Evolutionary conservation across 2,888 invertebrate genomes (phyloP), one percentile per base, ranked within the genome.

Genomic region (Dromius quadrimaculatus): DNA sequence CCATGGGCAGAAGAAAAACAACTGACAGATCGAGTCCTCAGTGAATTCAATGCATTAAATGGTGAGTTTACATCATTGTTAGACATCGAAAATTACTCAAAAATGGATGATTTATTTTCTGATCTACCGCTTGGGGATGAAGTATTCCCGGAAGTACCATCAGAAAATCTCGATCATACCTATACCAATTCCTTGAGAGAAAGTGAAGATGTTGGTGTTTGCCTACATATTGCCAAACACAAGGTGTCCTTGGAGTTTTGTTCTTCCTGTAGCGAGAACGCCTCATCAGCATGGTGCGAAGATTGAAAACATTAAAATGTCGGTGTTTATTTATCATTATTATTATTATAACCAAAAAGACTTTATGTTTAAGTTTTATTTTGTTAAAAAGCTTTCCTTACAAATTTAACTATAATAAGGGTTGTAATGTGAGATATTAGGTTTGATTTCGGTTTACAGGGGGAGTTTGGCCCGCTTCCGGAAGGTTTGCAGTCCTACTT

Each of bases 221-320:
- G 88, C 76, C 79, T 88, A 9, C 87, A 88, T 75, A 83, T 87
- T 11, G 85, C 86, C 71, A 84, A 85, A 38, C 84, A 85, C 50
- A 83, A 82, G 76, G 83, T 88, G 32, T 87, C 88, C 0, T 76
- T 87, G 71, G 87, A 87, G 76, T 87, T 85, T 76, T 89, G 88
- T 77, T 80, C 85, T 1, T 80, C 79, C 23, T 89, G 87, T 74
- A 85, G 85, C 76, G 83, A 84, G 69, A 86, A 84, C 72, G 82
- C 85, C n/a, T 61, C 70, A 13, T 45, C 76, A 17, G 73, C 76
- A 9, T 80, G 80, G 80, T 76, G 73, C 38, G 66, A 75, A 61
- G 45, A 71, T 38, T 75, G 71, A 76, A 75, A 47, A 71, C 9
- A 57, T 69, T 75, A 75, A 79, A 79, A 79, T 79, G 79, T 79